Conservation (phyloP, 2,797 vertebrate species). For the Cynodonichthys magdalenae region DNA sequence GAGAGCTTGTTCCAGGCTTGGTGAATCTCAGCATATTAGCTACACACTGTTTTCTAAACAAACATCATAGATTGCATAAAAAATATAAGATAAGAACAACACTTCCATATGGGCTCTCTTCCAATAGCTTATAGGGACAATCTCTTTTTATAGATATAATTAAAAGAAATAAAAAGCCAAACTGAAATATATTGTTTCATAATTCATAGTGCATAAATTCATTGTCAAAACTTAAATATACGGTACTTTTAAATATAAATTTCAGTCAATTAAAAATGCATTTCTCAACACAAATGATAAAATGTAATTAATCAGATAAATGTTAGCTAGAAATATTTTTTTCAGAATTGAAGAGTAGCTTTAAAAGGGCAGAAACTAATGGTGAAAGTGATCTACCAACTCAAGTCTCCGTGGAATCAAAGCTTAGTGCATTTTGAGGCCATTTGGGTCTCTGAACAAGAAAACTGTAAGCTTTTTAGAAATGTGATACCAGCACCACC, state of each 20-base stretch:
- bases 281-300: not conserved
- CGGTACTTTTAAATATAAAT: not conserved
- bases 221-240: too few relatives aligned
- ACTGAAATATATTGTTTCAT: not conserved
- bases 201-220: not conserved
- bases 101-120: too few relatives aligned
- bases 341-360: conserved; percentile 4
- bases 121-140: too few relatives aligned
- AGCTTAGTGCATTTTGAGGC: conserved; percentile 54
- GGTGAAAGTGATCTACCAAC: conserved; percentile 22
- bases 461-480: conserved; percentile 64
- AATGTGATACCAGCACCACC: conserved; percentile 63
- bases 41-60: conserved; percentile 9
- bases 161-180: not conserved
- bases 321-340: not conserved
- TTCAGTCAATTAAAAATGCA: not conserved
- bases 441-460: conserved; percentile 55
- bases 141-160: not conserved
- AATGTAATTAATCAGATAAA: not conserved
- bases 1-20: too few relatives aligned
- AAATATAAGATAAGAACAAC: too few relatives aligned
- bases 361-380: conserved; percentile 9
- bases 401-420: conserved; percentile 45
- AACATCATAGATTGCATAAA: too few relatives aligned
- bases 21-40: too few relatives aligned